Conservation (phyloP, 2,113 vertebrate species). For the Mystacornis crossleyi region DNA sequence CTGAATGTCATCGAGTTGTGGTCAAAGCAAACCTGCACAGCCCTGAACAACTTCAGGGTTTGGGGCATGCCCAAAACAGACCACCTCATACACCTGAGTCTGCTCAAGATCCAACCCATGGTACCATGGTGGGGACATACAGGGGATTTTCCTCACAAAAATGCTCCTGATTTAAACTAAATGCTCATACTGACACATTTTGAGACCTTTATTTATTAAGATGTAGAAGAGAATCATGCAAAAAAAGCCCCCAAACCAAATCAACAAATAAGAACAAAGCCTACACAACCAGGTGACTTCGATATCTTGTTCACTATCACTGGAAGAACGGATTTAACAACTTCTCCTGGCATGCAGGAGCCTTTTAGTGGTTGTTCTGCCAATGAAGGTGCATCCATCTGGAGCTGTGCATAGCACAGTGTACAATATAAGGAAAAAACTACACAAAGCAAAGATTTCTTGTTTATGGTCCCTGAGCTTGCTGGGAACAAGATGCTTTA, state of each 20-base stretch:
- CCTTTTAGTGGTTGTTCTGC: neutral
- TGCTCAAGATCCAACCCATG: neutral
- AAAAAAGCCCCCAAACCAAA: neutral
- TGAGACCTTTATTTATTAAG: neutral
- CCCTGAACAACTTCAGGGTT: neutral
- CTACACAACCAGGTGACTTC: neutral
- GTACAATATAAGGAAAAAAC: fast-evolving
- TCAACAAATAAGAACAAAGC: neutral
- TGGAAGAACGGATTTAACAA: neutral
- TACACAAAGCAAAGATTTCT: neutral
- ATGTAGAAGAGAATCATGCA: neutral
- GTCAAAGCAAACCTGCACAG: neutral
- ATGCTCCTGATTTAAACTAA: neutral
- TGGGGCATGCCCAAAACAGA: neutral
- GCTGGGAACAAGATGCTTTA: neutral
- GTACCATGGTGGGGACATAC: fast-evolving
- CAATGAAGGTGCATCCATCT: neutral
- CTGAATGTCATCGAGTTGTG: fast-evolving
- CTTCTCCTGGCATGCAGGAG: neutral
- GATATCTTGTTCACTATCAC: neutral
- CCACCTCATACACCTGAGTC: neutral
- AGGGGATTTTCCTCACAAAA: neutral
- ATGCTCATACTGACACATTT: neutral
- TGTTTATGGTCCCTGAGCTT: neutral
- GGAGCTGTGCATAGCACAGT: neutral